Conservation (phyloP, 37 sponge, comb jelly and placozoan species). For the Amphimedon queenslandica region DNA sequence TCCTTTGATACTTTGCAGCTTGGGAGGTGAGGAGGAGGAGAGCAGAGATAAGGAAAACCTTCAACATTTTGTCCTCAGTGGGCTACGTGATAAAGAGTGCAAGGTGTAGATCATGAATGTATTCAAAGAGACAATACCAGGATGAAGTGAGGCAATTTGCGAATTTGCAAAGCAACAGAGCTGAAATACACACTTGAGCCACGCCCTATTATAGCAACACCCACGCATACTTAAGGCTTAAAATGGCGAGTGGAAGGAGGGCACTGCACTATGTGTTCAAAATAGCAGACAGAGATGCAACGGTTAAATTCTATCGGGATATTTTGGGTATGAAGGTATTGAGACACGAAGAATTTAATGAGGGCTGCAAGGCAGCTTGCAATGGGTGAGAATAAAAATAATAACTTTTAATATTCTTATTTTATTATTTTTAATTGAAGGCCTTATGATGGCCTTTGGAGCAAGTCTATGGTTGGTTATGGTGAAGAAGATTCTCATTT, state of each 20-base stretch:
- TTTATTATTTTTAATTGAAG: slow-evolving; percentile 14
- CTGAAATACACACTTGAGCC: too few species aligned
- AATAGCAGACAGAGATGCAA: slow-evolving; percentile 53
- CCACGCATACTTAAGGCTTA: not conserved
- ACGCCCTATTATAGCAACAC: not conserved
- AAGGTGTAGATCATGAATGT: not conserved
- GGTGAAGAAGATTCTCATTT: slow-evolving; percentile 75
- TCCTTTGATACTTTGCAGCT: slow-evolving; percentile 10
- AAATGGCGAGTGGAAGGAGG: slow-evolving; percentile 45
- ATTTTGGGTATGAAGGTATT: slow-evolving; percentile 71
- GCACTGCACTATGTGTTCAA: slow-evolving; percentile 81
- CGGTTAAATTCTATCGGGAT: slow-evolving; percentile 53
- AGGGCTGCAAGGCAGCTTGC: slow-evolving; percentile 69
- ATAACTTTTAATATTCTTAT: slow-evolving; percentile 9
- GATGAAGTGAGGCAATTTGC: too few species aligned
- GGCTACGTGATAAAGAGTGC: not conserved
- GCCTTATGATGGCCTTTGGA: slow-evolving; percentile 86
- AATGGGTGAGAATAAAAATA: slow-evolving; percentile 38
- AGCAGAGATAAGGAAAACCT: not conserved
- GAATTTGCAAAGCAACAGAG: too few species aligned
- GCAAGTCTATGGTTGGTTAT: slow-evolving; percentile 86
- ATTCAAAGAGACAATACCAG: not conserved
- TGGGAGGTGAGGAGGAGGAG: not conserved
- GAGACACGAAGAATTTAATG: slow-evolving; percentile 81
- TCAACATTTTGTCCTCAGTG: not conserved